Base-by-base conservation (phyloP, 2,888 invertebrate species). In the Campopleginae sp. region DNA sequence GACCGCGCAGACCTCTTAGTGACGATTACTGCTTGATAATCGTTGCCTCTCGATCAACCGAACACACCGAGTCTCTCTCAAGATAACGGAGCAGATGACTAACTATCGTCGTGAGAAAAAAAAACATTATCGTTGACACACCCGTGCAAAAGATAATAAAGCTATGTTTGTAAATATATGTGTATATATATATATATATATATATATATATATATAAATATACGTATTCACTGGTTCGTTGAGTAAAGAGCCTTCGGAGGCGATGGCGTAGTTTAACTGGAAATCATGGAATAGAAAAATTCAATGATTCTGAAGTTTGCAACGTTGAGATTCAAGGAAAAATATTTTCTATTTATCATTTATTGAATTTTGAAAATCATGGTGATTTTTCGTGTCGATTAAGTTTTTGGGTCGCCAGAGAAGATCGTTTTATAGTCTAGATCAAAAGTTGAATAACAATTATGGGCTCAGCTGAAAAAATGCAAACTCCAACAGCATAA, bases 21-120 rank as follows among this genome's bases (percentile, higher is more conserved):
- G 76, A 76, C 86, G 86, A 86, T 86, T 84, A 86, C 76, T 72
- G 76, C 72, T 84, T 80, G 85, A 86, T 86, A 85, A 86, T 85
- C 80, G 80, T 80, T 72, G 74, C 77, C 74, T 81, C 71, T 74
- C 66, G 84, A 80, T 84, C 84, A 81, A 51, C 66, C 80, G 51
- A 84, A 74, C 77, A 78, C 77, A 78, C 74, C 61, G 74, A 74
- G 54, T 58, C 54, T 76, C 46, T 71, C 84, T n/a, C 78, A 48
- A 80, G 80, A 80, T 65, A 58, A 71, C 68, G 75, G 23, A 38
- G 10, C 38, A 38, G 33, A 80, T 80, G 80, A 84, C 71, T 80
- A 66, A 84, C 80, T 80, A 77, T 72, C 80, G 66, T 44, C n/a
- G 76, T 61, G 54, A 44, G 19, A 65, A 44, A 74, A 58, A 75